phyloP scores from a whole-genome alignment of 2,888 invertebrate species.

The Pycnomerus fuliginosus region DNA sequence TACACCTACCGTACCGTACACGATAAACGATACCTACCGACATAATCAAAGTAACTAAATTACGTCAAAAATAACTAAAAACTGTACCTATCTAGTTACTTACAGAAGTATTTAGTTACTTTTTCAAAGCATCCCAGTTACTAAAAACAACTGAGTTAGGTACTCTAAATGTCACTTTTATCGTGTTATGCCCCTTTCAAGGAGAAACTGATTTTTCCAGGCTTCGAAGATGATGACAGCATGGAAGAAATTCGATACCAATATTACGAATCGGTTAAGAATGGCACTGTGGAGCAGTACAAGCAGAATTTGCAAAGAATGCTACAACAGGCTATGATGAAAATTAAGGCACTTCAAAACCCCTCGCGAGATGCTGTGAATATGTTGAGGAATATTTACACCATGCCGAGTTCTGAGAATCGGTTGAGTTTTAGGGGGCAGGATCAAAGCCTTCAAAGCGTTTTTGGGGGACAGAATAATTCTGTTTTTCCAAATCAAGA shows the following conservation, averaged over 20 bases:
- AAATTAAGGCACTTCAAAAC: conserved; percentile 59
- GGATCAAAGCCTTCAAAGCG: conserved; percentile 15
- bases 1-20: too few species aligned
- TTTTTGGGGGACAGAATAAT: conserved; percentile 15
- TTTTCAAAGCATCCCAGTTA: too few species aligned
- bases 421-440: too few species aligned
- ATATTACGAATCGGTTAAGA: conserved; percentile 71
- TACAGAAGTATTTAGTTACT: too few species aligned
- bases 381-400: conserved; percentile 44
- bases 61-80: too few species aligned
- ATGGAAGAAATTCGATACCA: conserved; percentile 77
- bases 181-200: conserved; percentile 78
- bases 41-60: too few species aligned
- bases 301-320: conserved; percentile 58
- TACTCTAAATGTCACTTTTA: too few species aligned
- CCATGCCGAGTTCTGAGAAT: conserved; percentile 33
- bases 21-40: too few species aligned
- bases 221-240: conserved; percentile 71
- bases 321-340: conserved; percentile 56
- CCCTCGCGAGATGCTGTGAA: conserved; percentile 53
- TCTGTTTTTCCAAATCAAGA: too few species aligned
- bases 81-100: too few species aligned
- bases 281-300: conserved; percentile 66
- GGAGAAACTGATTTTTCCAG: conserved; percentile 71
- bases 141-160: too few species aligned